Percentiles rank a stretch among this genome's conserved stretches.
These are phyloP conservation scores for Gortyna flavago DNA, from an alignment of 2,888 invertebrate species.

Conservation along the genomic window DNA sequence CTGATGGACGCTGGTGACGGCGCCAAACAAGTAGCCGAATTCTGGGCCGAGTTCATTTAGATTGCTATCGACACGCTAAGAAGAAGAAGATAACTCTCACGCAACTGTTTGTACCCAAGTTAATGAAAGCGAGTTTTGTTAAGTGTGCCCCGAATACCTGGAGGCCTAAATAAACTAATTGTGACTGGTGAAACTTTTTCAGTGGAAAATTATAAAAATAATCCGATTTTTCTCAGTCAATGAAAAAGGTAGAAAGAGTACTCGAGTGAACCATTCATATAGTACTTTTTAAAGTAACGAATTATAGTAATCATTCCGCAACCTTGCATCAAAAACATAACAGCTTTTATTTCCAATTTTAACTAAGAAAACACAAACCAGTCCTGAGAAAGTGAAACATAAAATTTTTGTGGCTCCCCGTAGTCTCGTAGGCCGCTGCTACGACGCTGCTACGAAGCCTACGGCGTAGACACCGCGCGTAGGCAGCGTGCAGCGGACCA, in stretches of 20 bases:
- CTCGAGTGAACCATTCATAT: not conserved
- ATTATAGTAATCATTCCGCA: not conserved
- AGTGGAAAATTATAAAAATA: not conserved
- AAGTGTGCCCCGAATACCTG: constrained; percentile 4
- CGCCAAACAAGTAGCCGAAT: too few relatives aligned
- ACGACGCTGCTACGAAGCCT: constrained; percentile 38
- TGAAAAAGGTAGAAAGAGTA: not conserved
- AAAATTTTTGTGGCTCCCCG: not conserved
- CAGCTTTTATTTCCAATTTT: not conserved
- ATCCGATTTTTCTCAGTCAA: not conserved
- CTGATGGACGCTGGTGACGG: too few relatives aligned
- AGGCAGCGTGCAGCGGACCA: not conserved
- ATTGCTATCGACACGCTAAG: too few relatives aligned
- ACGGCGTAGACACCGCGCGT: constrained; percentile 36
- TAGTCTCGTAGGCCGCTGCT: constrained; percentile 35
- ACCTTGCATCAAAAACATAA: not conserved
- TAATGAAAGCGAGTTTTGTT: constrained; percentile 39
- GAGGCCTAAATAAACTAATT: constrained; percentile 45
- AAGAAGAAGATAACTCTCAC: constrained; percentile 23
- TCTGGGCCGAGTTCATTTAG: too few relatives aligned
- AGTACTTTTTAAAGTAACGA: not conserved
- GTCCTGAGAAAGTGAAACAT: not conserved
- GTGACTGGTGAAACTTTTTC: constrained; percentile 7
- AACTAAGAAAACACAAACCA: not conserved
- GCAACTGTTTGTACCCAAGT: constrained; percentile 21